Conservation (phyloP, 2,888 invertebrate genomes). For the Mimumesa dahlbomi region DNA sequence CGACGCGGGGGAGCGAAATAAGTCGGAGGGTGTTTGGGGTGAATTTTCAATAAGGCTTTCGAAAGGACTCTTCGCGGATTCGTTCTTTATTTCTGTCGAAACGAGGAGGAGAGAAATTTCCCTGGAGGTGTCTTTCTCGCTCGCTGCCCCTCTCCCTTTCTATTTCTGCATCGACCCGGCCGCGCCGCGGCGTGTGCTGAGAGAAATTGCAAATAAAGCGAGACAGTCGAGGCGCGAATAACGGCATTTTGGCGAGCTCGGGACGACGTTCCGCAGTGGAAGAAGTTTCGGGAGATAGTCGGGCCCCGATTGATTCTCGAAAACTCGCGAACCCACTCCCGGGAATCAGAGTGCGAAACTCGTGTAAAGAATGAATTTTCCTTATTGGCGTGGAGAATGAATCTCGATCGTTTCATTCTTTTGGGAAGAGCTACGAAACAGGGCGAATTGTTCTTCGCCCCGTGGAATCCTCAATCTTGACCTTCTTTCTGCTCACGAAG, state of each 20-base stretch:
- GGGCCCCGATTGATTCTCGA: conserved; percentile 32
- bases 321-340: conserved; percentile 43
- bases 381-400: background rate
- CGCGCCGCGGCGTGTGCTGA: background rate
- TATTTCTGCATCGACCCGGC: conserved; percentile 15
- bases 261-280: conserved; percentile 12
- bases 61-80: conserved; percentile 20
- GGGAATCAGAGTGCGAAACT: conserved; percentile 23
- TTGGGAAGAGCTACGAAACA: conserved; percentile 8
- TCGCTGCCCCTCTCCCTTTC: background rate
- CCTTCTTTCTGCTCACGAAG: conserved; percentile 28
- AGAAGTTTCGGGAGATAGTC: conserved; percentile 29
- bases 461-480: conserved; percentile 20
- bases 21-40: conserved; percentile 2
- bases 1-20: background rate
- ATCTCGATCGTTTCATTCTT: conserved; percentile 21
- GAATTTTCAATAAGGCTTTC: conserved; percentile 49
- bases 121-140: conserved; percentile 51
- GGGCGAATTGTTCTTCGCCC: conserved; percentile 7
- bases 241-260: conserved; percentile 12
- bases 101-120: conserved; percentile 62
- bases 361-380: conserved; percentile 17
- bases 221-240: conserved; percentile 1
- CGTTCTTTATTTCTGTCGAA: conserved; percentile 39
- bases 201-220: conserved; percentile 17